Percentiles rank a stretch among this genome's conserved stretches.
Evolutionary conservation across 2,888 invertebrate species (phyloP).

Genomic region (Heliconius charithonia): DNA sequence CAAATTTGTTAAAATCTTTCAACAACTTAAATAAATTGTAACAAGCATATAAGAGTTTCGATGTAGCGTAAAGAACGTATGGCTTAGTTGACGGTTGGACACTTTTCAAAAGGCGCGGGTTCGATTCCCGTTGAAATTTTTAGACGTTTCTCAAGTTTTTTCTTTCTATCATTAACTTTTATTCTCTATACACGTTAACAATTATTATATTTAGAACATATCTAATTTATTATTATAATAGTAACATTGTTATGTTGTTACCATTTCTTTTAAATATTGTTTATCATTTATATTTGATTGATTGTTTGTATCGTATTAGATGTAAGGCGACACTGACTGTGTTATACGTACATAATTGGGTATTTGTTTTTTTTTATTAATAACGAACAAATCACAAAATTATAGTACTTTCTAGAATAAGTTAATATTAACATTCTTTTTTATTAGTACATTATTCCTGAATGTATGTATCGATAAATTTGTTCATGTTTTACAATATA

Average conservation of each 20-base stretch:
- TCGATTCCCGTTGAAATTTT: background rate
- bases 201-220: slow-evolving; percentile 2
- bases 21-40: too few species aligned
- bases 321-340: slow-evolving; percentile 3
- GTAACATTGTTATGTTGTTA: slow-evolving; percentile 13
- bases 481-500: background rate
- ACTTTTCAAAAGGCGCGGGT: background rate
- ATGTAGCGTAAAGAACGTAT: too few species aligned
- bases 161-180: background rate
- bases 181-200: background rate
- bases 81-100: background rate
- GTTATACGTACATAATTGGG: slow-evolving; percentile 8
- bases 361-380: slow-evolving; percentile 1
- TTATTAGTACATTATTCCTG: background rate
- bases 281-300: background rate
- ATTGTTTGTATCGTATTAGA: slow-evolving; percentile 26
- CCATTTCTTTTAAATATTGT: slow-evolving; percentile 18
- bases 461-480: background rate
- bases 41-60: too few species aligned
- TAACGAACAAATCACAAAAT: slow-evolving; percentile 14
- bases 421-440: background rate
- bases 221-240: background rate
- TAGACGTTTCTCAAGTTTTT: background rate
- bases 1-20: too few species aligned
- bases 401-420: background rate